Base-by-base conservation (phyloP, 2,888 invertebrate genomes). In the Steinernema scapterisci region DNA sequence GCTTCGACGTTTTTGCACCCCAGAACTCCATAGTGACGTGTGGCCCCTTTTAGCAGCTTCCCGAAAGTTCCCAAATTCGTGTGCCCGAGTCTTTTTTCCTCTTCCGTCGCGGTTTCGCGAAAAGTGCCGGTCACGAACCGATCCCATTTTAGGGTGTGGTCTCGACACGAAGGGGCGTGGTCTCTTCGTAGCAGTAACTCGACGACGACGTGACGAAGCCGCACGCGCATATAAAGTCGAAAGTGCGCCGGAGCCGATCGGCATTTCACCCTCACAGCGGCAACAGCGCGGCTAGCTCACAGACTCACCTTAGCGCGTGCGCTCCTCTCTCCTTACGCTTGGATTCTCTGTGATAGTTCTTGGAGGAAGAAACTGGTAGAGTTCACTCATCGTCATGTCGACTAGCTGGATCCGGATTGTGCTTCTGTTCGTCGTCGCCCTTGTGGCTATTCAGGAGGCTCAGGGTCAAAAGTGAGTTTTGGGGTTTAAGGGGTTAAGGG, bases 111-210 rank as follows among this genome's bases (percentile, higher is more conserved):
- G 45, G 9, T 44, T 16, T 44, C 45, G 45, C 9, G 16, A 44
- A 16, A 44, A 44, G 45, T 44, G 45, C 45, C 45, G 45, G 16
- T n/a, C 7, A 2, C 63, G 63, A 31, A 5, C 63, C 27, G 63
- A 63, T 63, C 63, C 63, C 23, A 31, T 63, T 63, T 63, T 13
- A 63, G 63, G 63, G 63, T 63, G 63, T 63, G 63, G 63, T 63
- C 63, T 63, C 38, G 31, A 16, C 1, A 19, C 27, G 63, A 63
- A 38, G 63, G 63, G 63, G 63, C 63, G 63, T 63, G 63, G 63
- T 23, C 54, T 54, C 63, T 38, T 38, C 9, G 5, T 6, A 38
- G 5, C 38, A 38, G n/a, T 31, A 31, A 31, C n/a, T n/a, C 38
- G 38, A 38, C 38, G 38, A 38, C 38, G 63, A 63, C 63, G 63